These are phyloP conservation scores for Stegodyphus dumicola DNA, from an alignment of 1,140 invertebrate genomes.

Conservation along the genomic window DNA sequence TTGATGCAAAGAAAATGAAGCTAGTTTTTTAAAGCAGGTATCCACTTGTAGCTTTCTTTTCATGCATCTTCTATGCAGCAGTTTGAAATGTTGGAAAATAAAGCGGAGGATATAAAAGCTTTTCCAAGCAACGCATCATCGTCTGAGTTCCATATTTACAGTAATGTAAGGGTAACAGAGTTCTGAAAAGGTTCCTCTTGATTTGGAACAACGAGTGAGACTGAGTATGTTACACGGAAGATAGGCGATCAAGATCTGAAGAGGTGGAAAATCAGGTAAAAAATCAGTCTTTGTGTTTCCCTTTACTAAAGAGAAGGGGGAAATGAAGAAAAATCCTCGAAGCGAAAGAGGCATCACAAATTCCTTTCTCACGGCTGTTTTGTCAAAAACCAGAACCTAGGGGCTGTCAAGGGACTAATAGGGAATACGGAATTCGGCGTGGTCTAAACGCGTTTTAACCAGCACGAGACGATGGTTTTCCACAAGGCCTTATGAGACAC, in stretches of 20 bases:
- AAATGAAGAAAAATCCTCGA: slow-evolving; percentile 39
- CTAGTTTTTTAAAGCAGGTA: too few relatives aligned
- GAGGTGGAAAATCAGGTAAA: not conserved
- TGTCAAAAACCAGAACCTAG: not conserved
- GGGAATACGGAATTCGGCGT: slow-evolving; percentile 44
- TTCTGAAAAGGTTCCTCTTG: not conserved
- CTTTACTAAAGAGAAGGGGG: slow-evolving; percentile 15
- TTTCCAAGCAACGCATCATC: too few relatives aligned
- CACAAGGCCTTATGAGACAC: slow-evolving; percentile 10
- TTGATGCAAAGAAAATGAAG: too few relatives aligned
- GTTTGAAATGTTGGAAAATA: too few relatives aligned
- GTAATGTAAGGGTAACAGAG: not conserved
- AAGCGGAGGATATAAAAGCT: too few relatives aligned
- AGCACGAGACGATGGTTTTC: slow-evolving; percentile 35
- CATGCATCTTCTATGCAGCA: too few relatives aligned
- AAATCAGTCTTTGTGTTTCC: not conserved
- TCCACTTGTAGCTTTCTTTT: too few relatives aligned
- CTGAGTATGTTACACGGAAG: not conserved
- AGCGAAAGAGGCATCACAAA: slow-evolving; percentile 55
- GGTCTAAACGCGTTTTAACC: slow-evolving; percentile 44
- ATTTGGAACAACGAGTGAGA: not conserved
- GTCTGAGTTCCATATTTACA: too few relatives aligned
- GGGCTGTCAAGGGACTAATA: slow-evolving; percentile 33
- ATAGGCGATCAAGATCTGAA: not conserved
- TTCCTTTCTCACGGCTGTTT: slow-evolving; percentile 57